Evolutionary conservation across 2,113 vertebrate species (phyloP), one percentile per base, ranked within the genome.

Genomic region (Lipophrys pholis): DNA sequence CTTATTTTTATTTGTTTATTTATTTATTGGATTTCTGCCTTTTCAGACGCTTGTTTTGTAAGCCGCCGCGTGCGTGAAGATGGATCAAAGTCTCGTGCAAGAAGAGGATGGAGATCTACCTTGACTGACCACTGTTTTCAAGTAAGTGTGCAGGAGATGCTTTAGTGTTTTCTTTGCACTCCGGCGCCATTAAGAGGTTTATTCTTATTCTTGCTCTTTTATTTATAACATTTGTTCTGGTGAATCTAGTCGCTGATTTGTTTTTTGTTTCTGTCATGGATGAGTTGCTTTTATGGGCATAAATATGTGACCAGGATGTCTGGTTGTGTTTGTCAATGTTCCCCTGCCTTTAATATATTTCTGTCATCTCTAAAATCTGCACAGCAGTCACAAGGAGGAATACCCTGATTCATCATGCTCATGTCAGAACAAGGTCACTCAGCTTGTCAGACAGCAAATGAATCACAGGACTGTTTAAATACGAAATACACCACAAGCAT

Each of bases 141-240:
- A 40, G 83, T 87, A 84, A 48, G 86, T 80, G 40, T 42, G 41
- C 41, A 42, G 41, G 41, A 6, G 41, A 51, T 57, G 48, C 12
- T 3, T 6, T 9, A 67, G 41, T 42, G 4, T 30, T 30, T 30
- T 30, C 21, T 4, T 30, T 30, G 21, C 21, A 30, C 21, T 30
- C 21, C 21, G 2, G 2, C 51, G 6, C 48, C 42, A 16, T 56
- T 41, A 6, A 54, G 10, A 5, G 46, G 21, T 11, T 8, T 64
- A n/a, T 51, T 21, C 12, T 6, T 30, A 30, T 30, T 30, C 21
- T 4, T 30, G 21, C 21, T 30, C 2, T 2, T 30, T 30, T 30
- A 30, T 30, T n/a, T 46, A 6, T 46, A 11, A n/a, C 6, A 11
- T 46, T 46, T 46, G 45, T 7, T 48, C 45, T 15, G 21, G 21